Evolutionary conservation across 2,113 vertebrate genomes (phyloP), one percentile per base, ranked within the genome.

Genomic region (Microtus oregoni): DNA sequence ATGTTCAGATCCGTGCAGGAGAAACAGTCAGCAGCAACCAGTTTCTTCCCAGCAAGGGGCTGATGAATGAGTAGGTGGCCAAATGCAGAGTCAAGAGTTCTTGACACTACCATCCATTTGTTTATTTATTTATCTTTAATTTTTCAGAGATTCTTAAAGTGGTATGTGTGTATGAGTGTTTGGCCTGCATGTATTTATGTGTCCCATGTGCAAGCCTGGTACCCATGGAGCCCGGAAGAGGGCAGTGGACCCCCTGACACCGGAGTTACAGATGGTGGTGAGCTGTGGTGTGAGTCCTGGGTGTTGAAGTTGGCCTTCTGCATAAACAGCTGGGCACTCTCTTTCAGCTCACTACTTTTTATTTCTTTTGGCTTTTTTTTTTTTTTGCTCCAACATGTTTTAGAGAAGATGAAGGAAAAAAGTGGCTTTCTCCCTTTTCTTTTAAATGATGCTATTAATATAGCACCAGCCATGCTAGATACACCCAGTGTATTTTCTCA

Each of bases 371-470:
- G 52, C 81, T 44, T 67, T 12, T 44, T 72, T 67, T 41, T 12
- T 65, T 30, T 55, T 73, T 35, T 35, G 13, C 47, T 22, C 19
- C n/a, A 76, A 79, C 50, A 76, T 87, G 5, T 79, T 86, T 94
- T 75, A 78, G 32, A 73, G 70, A 94, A 76, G 26, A 70, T 9
- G 11, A 24, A 17, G 22, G 87, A 92, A 67, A 38, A 47, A 50
- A 38, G 13, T 85, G 22, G 9, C 72, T 70, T 85, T 72, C 50
- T 91, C 89, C 28, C 20, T 89, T 75, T 95, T 68, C 63, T 20
- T 82, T 96, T 93, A 86, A 79, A 93, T 91, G 50, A 73, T 50
- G 86, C 35, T 83, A 88, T 58, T 9, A 30, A 92, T 4, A 72
- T 8, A 78, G 47, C 50, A 55, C 70, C 50, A 47, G 75, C 19